A percentile compares a stretch with the other conserved stretches of the same genome.
phyloP scores from a whole-genome alignment of 2,888 invertebrate genomes.

The Mimas tiliae region DNA sequence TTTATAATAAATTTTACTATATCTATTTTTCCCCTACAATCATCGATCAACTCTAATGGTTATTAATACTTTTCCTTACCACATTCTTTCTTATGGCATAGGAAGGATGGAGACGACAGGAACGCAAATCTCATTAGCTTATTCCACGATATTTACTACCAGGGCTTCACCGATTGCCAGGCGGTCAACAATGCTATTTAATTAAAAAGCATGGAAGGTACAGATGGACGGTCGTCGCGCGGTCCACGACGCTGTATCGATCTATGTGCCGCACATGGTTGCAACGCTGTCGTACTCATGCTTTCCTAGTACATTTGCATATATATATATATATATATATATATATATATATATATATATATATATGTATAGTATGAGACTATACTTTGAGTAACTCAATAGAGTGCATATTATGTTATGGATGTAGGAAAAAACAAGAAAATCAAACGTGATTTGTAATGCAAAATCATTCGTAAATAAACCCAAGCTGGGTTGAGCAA shows the following conservation, averaged over 20 bases:
- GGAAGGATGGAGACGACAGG: neutral
- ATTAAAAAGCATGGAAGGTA: slow-evolving; percentile 12
- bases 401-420: too few relatives aligned
- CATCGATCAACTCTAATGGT: too few relatives aligned
- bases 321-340: neutral
- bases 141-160: slow-evolving; percentile 2
- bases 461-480: too few relatives aligned
- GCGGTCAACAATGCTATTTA: slow-evolving; percentile 6
- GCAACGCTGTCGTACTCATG: slow-evolving; percentile 13
- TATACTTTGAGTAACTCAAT: neutral
- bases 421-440: neutral
- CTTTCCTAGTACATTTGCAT: slow-evolving; percentile 17
- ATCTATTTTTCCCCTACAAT: too few relatives aligned
- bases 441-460: too few relatives aligned
- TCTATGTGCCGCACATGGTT: slow-evolving; percentile 13
- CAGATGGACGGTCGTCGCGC: slow-evolving; percentile 6
- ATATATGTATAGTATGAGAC: neutral
- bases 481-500: too few relatives aligned
- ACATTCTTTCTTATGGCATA: neutral
- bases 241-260: slow-evolving; percentile 22
- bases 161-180: slow-evolving; percentile 11
- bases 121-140: neutral
- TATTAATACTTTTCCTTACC: too few relatives aligned
- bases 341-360: neutral
- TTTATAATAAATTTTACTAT: too few relatives aligned